Conservation (phyloP, 2,797 vertebrate genomes). For the Pipistrellus kuhlii region DNA sequence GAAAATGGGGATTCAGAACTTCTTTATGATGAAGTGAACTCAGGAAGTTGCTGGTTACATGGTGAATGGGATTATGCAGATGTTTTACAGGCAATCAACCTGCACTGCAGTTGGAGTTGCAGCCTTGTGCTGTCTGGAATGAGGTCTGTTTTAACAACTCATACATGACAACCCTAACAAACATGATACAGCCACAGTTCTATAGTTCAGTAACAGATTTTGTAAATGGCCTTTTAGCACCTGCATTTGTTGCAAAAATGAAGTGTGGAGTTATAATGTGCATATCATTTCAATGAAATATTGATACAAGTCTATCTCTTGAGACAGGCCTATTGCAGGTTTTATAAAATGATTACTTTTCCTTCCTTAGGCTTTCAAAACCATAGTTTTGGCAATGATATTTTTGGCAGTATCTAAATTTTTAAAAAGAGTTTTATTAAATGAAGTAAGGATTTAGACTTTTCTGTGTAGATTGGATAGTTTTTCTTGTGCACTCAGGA, state of each 20-base stretch:
- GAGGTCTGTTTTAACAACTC: background rate
- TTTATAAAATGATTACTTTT: constrained; percentile 38
- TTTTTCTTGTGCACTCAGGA: background rate
- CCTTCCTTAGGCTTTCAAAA: constrained; percentile 51
- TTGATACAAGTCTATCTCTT: constrained; percentile 59
- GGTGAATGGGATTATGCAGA: background rate
- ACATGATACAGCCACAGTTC: background rate
- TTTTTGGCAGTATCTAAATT: background rate
- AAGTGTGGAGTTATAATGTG: background rate
- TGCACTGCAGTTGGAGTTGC: background rate
- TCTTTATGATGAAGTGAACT: background rate
- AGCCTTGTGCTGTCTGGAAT: constrained; percentile 32
- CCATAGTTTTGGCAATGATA: constrained; percentile 1
- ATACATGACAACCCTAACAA: background rate
- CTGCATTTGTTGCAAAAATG: background rate
- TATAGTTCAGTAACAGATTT: background rate
- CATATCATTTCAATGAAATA: constrained; percentile 74
- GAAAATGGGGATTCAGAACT: background rate
- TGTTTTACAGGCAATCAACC: background rate
- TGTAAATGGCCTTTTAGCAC: background rate
- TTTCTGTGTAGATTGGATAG: background rate
- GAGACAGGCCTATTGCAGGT: constrained; percentile 44
- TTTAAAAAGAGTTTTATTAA: background rate
- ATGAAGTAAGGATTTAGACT: constrained; percentile 24
- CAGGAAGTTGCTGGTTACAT: constrained; percentile 10